Base-by-base conservation (phyloP, 2,888 invertebrate species). In the Phalera bucephala region DNA sequence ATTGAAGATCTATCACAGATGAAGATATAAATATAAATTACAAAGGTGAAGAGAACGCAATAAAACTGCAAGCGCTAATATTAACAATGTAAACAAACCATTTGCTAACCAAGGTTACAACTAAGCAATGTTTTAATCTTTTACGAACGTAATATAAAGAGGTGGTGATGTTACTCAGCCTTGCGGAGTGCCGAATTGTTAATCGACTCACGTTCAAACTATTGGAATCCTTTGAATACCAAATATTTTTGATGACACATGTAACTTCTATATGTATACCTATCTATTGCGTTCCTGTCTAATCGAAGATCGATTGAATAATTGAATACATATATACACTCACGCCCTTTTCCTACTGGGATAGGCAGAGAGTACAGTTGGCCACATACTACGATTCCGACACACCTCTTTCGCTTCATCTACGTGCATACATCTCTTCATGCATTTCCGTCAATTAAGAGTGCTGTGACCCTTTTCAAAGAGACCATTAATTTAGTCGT, bases 121-220 rank as follows among this genome's bases (percentile, higher is more conserved):
- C 4, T 26, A 26, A 28, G 10, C 7, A 7, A 9, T 13, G 14
- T 7, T 17, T 40, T 19, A 34, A 39, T 31, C 27, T 26, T 10
- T 30, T 12, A 28, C 12, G 6, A 33, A 28, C 20, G 14, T 29
- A 31, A n/a, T 15, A 10, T 31, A 30, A 48, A 62, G 49, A 51
- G 52, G 50, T 49, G 68, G 64, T 31, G 45, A 52, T 32, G 63
- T 61, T 42, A 48, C 46, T 45, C 67, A 72, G 66, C 82, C 84
- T 82, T 84, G 83, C 45, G 69, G 71, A 39, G 76, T 66, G 46
- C 75, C 71, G 65, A 49, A 73, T 76, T 64, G 56, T 52, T 62
- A 74, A 71, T 66, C 71, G 61, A 49, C 45, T 51, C 47, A 62
- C 64, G 50, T 40, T 52, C 54, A 17, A 28, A 47, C 69, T 77